These are phyloP conservation scores for Sceliomorpha sp. DNA, from an alignment of 2,888 invertebrate species.

Conservation along the genomic window DNA sequence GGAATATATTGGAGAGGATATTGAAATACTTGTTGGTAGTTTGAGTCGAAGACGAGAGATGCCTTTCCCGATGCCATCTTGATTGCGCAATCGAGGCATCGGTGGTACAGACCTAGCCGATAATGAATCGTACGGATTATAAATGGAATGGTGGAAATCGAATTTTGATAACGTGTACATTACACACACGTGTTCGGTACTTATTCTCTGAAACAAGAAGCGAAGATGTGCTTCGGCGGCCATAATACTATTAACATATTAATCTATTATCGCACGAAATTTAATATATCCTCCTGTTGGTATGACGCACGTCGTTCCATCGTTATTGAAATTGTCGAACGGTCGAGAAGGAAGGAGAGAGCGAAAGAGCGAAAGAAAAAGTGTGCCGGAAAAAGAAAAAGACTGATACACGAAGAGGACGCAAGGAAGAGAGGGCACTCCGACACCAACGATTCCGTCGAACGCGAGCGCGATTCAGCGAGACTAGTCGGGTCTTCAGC, in stretches of 20 bases:
- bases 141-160: slow-evolving; percentile 56
- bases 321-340: slow-evolving; percentile 13
- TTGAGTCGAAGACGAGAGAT: slow-evolving; percentile 77
- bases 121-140: slow-evolving; percentile 72
- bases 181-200: slow-evolving; percentile 17
- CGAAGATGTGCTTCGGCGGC: no score
- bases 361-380: slow-evolving; percentile 22
- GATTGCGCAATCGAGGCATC: slow-evolving; percentile 78
- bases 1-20: slow-evolving; percentile 78
- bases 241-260: no score
- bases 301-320: no score
- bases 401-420: slow-evolving; percentile 50
- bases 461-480: slow-evolving; percentile 66
- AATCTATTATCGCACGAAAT: no score
- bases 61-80: slow-evolving; percentile 69
- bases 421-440: slow-evolving; percentile 57
- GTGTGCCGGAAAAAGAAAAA: slow-evolving; percentile 19
- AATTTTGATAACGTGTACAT: slow-evolving; percentile 50
- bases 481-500: slow-evolving; percentile 69
- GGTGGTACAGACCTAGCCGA: slow-evolving; percentile 58
- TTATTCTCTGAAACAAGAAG: no score
- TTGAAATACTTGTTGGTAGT: slow-evolving; percentile 79
- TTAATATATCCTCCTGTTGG: no score
- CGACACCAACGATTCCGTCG: slow-evolving; percentile 62
- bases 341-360: slow-evolving; percentile 8